Percentiles rank a stretch among this genome's conserved stretches.
Conservation (phyloP, 2,888 invertebrate species). For the Synanthedon tipuliformis region DNA sequence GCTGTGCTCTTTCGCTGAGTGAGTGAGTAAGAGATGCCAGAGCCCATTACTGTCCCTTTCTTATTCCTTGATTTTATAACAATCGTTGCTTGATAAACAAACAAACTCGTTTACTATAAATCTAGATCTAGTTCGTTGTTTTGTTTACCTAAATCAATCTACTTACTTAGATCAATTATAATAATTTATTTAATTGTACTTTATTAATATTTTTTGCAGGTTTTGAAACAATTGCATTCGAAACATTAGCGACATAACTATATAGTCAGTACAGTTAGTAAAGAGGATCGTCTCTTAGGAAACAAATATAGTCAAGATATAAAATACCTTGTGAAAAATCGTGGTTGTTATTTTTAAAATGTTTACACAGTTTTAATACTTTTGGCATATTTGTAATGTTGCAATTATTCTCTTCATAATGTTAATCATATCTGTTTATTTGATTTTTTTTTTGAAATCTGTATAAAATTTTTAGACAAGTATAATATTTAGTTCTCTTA, state of each 20-base stretch:
- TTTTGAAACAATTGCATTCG: background rate
- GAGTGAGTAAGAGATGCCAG: no score
- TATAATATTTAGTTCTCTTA: conserved; percentile 21
- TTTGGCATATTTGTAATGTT: conserved; percentile 62
- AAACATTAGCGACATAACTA: conserved; percentile 24
- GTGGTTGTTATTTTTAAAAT: conserved; percentile 51
- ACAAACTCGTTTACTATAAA: no score
- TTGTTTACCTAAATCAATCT: no score
- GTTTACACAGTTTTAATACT: conserved; percentile 59
- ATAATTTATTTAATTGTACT: no score
- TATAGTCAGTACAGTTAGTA: conserved; percentile 36
- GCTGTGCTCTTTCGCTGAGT: no score
- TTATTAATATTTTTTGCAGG: background rate
- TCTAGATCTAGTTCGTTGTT: no score
- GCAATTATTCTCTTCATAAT: conserved; percentile 48
- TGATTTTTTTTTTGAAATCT: conserved; percentile 56
- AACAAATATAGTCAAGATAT: conserved; percentile 46
- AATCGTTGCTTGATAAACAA: no score
- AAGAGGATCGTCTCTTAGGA: conserved; percentile 22
- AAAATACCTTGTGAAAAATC: conserved; percentile 47
- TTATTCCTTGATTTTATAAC: no score
- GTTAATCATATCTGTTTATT: conserved; percentile 57
- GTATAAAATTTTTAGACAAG: conserved; percentile 61
- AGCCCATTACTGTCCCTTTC: no score
- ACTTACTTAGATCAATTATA: no score